Evolutionary conservation across 2,113 vertebrate species (phyloP).

Genomic region (Mus spicilegus): DNA sequence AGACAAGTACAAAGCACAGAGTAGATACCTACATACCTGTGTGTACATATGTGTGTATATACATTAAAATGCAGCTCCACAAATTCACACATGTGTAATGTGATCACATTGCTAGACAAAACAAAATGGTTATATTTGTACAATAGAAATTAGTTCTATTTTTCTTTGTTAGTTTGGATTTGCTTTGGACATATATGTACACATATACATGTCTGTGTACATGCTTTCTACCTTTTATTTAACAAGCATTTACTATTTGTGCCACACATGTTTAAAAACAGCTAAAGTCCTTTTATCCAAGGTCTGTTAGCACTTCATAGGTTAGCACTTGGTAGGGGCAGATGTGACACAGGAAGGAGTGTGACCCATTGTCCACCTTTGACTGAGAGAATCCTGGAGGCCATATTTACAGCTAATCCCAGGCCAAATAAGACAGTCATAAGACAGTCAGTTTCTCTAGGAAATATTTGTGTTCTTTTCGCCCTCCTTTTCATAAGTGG

Average conservation of each 20-base stretch:
- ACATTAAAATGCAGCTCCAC: neutral
- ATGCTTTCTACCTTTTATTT: constrained; percentile 3
- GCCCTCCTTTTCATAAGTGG: neutral
- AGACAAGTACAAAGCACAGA: neutral
- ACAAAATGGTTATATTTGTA: neutral
- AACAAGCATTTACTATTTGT: neutral
- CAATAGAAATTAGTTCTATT: neutral
- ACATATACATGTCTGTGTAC: too few species aligned
- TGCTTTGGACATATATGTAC: neutral
- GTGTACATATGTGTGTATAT: neutral
- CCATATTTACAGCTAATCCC: neutral
- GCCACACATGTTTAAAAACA: neutral
- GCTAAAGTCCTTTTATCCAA: neutral
- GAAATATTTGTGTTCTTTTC: neutral
- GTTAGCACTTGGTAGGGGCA: neutral
- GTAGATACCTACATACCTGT: neutral
- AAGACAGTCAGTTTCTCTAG: neutral
- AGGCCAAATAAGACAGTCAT: neutral
- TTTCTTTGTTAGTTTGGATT: neutral
- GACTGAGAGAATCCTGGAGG: neutral
- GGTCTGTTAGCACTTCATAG: neutral
- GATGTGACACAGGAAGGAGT: neutral
- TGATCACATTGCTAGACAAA: neutral
- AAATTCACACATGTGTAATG: neutral
- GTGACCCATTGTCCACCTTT: neutral